Conservation (phyloP, 2,113 vertebrate species). For the Brienomyrus brachyistius region DNA sequence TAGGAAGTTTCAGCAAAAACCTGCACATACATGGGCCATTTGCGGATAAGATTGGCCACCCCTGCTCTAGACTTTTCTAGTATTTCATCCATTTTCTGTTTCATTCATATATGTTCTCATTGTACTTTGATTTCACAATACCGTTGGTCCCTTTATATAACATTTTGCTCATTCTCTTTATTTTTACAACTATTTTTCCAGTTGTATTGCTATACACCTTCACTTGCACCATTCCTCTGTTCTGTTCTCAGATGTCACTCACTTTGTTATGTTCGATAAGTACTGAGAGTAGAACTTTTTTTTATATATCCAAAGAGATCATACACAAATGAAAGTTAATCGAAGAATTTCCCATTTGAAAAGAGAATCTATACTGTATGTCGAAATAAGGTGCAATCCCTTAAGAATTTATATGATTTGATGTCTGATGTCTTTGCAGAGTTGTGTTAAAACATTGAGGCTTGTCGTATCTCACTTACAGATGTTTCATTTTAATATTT, state of each 20-base stretch:
- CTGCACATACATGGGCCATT: too few relatives aligned
- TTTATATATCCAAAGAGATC: background rate
- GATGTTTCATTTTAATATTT: background rate
- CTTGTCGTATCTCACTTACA: background rate
- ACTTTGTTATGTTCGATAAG: background rate
- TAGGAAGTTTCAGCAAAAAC: too few relatives aligned
- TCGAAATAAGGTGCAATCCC: background rate
- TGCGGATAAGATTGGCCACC: too few relatives aligned
- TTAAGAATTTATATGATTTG: background rate
- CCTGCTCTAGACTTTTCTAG: background rate
- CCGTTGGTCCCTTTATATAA: background rate
- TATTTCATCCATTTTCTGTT: background rate
- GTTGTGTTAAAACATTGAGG: background rate
- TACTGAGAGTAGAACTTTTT: background rate
- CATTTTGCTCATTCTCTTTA: background rate
- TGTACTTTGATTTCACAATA: background rate
- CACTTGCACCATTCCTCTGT: background rate
- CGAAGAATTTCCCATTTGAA: background rate
- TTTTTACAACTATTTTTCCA: background rate
- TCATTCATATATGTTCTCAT: background rate
- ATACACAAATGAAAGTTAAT: background rate
- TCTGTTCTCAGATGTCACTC: background rate
- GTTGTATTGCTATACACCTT: background rate
- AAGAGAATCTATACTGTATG: background rate
- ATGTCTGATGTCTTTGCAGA: background rate